Conservation (phyloP, 2,888 invertebrate species). For the Anagyrus pseudococci region DNA sequence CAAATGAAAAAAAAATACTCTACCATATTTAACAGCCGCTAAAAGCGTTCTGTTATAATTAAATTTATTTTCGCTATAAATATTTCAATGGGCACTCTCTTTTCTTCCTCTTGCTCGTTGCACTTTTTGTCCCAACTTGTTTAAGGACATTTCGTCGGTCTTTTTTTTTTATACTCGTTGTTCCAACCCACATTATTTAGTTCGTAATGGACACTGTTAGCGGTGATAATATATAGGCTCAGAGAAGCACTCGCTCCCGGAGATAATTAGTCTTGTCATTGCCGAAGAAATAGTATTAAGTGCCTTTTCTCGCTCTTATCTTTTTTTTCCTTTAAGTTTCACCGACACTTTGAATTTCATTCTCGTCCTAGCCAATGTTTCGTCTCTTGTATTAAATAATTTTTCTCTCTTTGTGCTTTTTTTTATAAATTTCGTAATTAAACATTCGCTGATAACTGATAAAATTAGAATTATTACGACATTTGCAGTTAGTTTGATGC, state of each 20-base stretch:
- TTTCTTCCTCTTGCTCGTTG: background rate
- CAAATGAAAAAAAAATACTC: too few species aligned
- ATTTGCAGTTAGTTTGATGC: background rate
- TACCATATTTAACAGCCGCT: background rate
- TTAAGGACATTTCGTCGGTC: slow-evolving; percentile 3
- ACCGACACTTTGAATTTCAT: slow-evolving; percentile 25
- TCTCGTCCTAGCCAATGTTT: slow-evolving; percentile 27
- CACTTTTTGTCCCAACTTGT: too few species aligned
- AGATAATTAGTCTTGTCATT: slow-evolving; percentile 44
- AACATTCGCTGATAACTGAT: background rate
- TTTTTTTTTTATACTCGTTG: too few species aligned
- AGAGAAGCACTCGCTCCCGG: slow-evolving; percentile 13
- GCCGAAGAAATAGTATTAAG: slow-evolving; percentile 36
- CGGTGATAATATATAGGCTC: slow-evolving; percentile 29
- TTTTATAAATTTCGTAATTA: background rate
- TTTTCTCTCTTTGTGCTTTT: background rate
- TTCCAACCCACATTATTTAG: slow-evolving; percentile 15
- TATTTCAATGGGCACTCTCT: slow-evolving; percentile 1
- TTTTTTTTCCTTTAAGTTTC: slow-evolving; percentile 24
- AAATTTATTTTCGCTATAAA: slow-evolving; percentile 11
- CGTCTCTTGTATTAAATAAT: background rate
- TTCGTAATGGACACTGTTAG: slow-evolving; percentile 23
- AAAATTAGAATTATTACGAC: background rate
- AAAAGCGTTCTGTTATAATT: background rate
- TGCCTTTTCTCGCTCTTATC: slow-evolving; percentile 13